Conservation (phyloP, 2,888 invertebrate species). For the Podabrus alpinus region DNA sequence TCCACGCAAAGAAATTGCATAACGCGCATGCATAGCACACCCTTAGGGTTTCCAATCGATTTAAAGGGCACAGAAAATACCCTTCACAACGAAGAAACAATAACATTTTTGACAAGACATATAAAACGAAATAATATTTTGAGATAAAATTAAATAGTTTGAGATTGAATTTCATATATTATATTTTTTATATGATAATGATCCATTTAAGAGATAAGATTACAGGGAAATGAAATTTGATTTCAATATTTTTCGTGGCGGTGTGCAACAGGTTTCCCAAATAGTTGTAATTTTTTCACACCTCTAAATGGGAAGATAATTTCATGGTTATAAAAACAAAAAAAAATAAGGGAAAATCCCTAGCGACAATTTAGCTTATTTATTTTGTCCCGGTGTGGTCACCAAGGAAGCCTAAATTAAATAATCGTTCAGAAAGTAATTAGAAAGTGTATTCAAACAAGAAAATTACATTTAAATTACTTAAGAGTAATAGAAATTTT, state of each 20-base stretch:
- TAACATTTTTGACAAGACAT: not conserved
- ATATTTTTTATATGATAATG: not conserved
- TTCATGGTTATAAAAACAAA: not conserved
- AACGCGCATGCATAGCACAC: slow-evolving; percentile 23
- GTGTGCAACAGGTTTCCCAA: not conserved
- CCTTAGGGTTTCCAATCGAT: slow-evolving; percentile 21
- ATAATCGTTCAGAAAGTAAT: not conserved
- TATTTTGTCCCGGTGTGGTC: not conserved
- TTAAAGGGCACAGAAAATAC: slow-evolving; percentile 8
- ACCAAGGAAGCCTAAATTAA: not conserved
- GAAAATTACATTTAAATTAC: not conserved
- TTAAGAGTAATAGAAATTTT: not conserved
- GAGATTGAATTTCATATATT: not conserved
- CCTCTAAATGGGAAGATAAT: not conserved
- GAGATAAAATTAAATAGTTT: not conserved
- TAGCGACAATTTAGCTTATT: not conserved
- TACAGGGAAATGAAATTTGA: not conserved
- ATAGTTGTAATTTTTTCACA: not conserved
- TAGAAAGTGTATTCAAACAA: not conserved
- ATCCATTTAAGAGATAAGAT: not conserved
- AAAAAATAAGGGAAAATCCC: not conserved
- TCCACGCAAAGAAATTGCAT: slow-evolving; percentile 11
- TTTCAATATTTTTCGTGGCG: not conserved
- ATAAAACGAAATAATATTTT: not conserved
- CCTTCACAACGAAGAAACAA: not conserved